phyloP scores from a whole-genome alignment of 1,140 invertebrate genomes.

The Neodiprion virginianus region DNA sequence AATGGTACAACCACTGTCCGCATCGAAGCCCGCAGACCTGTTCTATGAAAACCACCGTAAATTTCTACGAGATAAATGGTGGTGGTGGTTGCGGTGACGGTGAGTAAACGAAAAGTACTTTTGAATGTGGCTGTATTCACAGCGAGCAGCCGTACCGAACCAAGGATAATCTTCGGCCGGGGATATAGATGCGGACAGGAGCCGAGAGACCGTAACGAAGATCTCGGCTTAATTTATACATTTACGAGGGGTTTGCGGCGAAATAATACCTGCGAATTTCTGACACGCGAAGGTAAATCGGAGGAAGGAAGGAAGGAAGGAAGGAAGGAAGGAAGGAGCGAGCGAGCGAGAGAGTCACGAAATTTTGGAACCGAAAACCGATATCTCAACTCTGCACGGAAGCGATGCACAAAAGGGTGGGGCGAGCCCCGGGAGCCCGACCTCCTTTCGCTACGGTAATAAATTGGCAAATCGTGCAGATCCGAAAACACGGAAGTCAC shows the following conservation, averaged over 20 bases:
- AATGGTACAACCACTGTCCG: slow-evolving; percentile 24
- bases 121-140: neutral
- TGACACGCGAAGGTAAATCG: neutral
- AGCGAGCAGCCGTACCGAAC: neutral
- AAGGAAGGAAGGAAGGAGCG: neutral
- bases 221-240: neutral
- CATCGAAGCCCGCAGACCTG: slow-evolving; percentile 28
- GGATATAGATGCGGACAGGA: neutral
- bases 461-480: slow-evolving; percentile 15
- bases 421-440: neutral
- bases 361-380: neutral
- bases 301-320: neutral
- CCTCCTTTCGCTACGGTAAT: slow-evolving; percentile 13
- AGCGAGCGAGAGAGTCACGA: no score
- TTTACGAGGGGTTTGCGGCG: neutral
- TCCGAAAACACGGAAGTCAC: slow-evolving; percentile 6
- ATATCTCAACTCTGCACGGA: neutral
- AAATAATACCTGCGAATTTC: slow-evolving; percentile 4
- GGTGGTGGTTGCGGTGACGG: neutral
- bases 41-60: slow-evolving; percentile 38
- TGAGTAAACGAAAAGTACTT: neutral
- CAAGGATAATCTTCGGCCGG: neutral
- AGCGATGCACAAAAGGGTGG: neutral
- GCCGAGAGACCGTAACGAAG: neutral
- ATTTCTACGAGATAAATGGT: slow-evolving; percentile 24